phyloP scores from a whole-genome alignment of 2,797 vertebrate genomes.

The Tenualosa ilisha region DNA sequence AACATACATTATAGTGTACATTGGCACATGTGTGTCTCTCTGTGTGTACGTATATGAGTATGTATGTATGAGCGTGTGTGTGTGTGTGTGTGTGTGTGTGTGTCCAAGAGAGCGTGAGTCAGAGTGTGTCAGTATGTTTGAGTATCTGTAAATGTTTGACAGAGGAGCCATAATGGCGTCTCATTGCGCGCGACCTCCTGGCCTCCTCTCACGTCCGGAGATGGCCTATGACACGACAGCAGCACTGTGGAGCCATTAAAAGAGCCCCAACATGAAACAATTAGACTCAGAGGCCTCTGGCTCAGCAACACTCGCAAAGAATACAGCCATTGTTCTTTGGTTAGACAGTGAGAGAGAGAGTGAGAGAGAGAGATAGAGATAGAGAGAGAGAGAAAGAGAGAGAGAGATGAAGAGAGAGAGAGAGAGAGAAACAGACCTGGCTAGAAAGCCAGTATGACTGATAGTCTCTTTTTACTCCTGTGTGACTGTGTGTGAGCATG shows the following conservation, averaged over 20 bases:
- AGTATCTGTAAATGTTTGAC: constrained; percentile 24
- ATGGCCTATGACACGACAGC: constrained; percentile 11
- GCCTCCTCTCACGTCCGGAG: constrained; percentile 14
- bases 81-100: constrained; percentile 12
- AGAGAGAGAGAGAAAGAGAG: constrained; percentile 4
- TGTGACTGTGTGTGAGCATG: neutral
- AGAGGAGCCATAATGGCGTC: neutral
- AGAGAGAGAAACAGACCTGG: neutral
- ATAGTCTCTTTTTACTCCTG: neutral
- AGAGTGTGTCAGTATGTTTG: neutral
- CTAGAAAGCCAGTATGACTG: neutral
- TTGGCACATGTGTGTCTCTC: neutral
- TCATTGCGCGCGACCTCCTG: neutral
- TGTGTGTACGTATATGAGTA: neutral
- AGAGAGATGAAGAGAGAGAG: constrained; percentile 7
- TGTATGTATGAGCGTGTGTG: constrained; percentile 3
- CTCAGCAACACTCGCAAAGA: constrained; percentile 3
- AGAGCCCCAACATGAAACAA: constrained; percentile 8
- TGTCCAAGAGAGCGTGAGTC: neutral
- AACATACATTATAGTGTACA: neutral
- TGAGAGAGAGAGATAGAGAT: neutral
- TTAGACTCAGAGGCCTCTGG: neutral
- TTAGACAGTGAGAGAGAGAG: neutral
- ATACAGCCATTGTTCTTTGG: constrained; percentile 10
- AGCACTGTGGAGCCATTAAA: neutral